Percentiles rank a stretch among this genome's conserved stretches.
Evolutionary conservation across 2,888 invertebrate genomes (phyloP).

Genomic region (Stratiomys singularior): DNA sequence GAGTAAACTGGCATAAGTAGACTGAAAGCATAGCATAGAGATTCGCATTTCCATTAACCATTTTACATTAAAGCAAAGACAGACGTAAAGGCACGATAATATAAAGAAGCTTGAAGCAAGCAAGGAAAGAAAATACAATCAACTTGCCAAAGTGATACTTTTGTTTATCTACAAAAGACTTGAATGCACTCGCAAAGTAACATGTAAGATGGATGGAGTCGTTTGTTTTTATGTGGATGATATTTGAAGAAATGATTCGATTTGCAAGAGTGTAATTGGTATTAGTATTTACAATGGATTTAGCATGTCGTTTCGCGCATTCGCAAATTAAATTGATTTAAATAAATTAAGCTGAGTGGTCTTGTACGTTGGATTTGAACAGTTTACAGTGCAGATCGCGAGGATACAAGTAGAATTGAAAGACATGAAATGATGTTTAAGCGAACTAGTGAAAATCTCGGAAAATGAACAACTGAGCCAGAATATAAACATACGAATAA

Average conservation of each 20-base stretch:
- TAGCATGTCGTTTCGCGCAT: neutral
- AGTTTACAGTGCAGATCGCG: too few relatives aligned
- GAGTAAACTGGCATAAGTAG: neutral
- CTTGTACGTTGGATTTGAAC: too few relatives aligned
- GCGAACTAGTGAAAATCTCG: too few relatives aligned
- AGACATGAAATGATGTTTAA: too few relatives aligned
- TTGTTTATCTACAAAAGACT: neutral
- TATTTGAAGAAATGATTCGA: neutral
- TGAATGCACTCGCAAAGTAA: neutral
- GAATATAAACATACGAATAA: too few relatives aligned
- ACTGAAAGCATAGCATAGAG: neutral
- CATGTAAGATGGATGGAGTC: neutral
- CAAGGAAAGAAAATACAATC: neutral
- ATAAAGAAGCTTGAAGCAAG: too few relatives aligned
- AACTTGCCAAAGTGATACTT: slow-evolving; percentile 4
- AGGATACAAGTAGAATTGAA: too few relatives aligned
- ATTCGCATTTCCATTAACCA: slow-evolving; percentile 21
- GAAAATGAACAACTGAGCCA: too few relatives aligned
- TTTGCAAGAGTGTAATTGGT: neutral
- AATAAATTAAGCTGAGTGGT: too few relatives aligned
- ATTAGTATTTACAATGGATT: neutral
- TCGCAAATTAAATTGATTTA: neutral
- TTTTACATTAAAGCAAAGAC: neutral
- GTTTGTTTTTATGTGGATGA: neutral
- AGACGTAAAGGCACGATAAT: too few relatives aligned